Evolutionary conservation across 2,113 vertebrate genomes (phyloP).

Genomic region (Lontra canadensis): DNA sequence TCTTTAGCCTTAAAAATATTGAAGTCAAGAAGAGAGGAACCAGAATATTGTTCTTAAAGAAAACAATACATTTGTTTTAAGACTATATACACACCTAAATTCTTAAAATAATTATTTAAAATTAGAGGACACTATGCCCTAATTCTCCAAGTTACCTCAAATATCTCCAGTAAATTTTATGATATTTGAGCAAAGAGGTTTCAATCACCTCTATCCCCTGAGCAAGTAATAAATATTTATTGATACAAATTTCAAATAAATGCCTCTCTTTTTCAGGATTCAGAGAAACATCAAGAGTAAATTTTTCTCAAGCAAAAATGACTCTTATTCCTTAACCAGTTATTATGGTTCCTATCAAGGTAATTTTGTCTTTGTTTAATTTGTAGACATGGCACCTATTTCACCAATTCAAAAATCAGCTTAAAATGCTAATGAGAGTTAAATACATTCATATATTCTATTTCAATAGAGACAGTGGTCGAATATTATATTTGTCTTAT

Average conservation of each 20-base stretch:
- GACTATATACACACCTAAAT: background rate
- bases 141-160: background rate
- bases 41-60: background rate
- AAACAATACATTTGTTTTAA: background rate
- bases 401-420: conserved; percentile 2
- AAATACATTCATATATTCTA: background rate
- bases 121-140: background rate
- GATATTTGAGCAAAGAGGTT: background rate
- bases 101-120: background rate
- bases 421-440: background rate
- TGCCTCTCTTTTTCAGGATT: background rate
- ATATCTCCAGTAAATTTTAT: background rate
- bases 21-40: background rate
- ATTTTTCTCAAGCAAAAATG: conserved; percentile 26
- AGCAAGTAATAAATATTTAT: conserved; percentile 36
- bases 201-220: background rate
- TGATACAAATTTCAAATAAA: conserved; percentile 39
- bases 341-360: background rate
- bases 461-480: background rate
- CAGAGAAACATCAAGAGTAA: background rate
- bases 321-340: background rate
- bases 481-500: conserved; percentile 75
- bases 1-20: background rate
- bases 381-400: background rate
- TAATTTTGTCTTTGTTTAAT: conserved; percentile 21